Evolutionary conservation across 2,113 vertebrate species (phyloP).

Genomic region (Conger conger): DNA sequence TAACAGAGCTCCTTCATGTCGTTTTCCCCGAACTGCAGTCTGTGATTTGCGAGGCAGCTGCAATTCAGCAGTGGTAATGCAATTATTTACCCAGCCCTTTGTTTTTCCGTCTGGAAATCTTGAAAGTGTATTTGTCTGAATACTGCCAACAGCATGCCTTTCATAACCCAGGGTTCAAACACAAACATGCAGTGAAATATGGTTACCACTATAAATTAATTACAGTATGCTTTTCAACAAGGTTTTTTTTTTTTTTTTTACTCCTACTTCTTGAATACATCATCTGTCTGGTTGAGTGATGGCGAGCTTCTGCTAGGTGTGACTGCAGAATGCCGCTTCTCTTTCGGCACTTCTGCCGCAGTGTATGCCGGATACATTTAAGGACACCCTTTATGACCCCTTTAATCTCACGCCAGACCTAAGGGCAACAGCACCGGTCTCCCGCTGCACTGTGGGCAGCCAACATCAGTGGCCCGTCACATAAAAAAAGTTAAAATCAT

Average conservation of each 20-base stretch:
- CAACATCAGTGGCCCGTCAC: constrained; percentile 14
- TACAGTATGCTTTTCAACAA: neutral
- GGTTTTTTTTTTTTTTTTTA: neutral
- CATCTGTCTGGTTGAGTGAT: too few relatives aligned
- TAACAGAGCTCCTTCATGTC: neutral
- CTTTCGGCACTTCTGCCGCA: neutral
- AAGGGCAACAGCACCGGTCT: neutral
- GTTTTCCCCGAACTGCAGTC: neutral
- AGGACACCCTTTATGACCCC: neutral
- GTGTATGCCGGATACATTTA: neutral
- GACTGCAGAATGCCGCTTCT: neutral
- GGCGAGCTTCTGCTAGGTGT: too few relatives aligned
- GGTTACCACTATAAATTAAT: neutral
- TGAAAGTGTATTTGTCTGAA: too few relatives aligned
- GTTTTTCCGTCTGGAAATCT: neutral
- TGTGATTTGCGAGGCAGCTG: neutral
- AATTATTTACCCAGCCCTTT: neutral
- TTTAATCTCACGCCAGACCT: neutral
- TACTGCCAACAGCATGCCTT: too few relatives aligned
- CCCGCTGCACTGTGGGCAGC: neutral
- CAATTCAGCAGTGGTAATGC: neutral
- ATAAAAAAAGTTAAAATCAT: constrained; percentile 38
- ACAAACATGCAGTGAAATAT: too few relatives aligned
- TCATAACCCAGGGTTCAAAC: too few relatives aligned
- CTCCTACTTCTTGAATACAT: too few relatives aligned